A percentile compares a stretch with the other conserved stretches of the same genome.
Conservation (phyloP, 2,888 invertebrate genomes). For the Pheosia tremula region DNA sequence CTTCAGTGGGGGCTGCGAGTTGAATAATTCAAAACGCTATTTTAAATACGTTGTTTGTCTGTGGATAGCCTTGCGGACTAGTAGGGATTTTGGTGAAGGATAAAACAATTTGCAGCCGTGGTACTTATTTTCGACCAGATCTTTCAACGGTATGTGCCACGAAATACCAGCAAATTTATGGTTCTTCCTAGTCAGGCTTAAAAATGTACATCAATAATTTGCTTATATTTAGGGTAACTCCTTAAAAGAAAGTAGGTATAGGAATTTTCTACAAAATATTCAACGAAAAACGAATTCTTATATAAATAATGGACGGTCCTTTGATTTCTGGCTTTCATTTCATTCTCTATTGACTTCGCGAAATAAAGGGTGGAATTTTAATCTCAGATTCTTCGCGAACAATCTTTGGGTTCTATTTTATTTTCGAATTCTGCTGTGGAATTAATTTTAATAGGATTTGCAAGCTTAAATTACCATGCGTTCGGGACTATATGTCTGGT, state of each 20-base stretch:
- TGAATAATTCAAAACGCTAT: constrained; percentile 67
- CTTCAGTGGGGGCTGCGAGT: constrained; percentile 49
- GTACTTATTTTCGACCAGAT: neutral
- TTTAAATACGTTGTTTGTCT: constrained; percentile 54
- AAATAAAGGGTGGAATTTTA: constrained; percentile 70
- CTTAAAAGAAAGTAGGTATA: neutral
- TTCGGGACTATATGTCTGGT: too few species aligned
- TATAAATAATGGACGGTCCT: constrained; percentile 46
- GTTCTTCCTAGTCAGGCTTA: too few species aligned
- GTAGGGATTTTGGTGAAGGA: neutral
- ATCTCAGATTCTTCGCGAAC: constrained; percentile 54
- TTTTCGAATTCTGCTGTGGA: constrained; percentile 20
- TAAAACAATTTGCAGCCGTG: too few species aligned
- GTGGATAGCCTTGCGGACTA: constrained; percentile 31
- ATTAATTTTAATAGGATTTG: constrained; percentile 33
- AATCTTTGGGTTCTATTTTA: constrained; percentile 43
- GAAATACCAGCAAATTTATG: too few species aligned
- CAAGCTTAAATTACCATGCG: constrained; percentile 9
- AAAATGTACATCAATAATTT: neutral
- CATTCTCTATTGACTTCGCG: constrained; percentile 64
- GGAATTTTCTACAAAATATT: constrained; percentile 30
- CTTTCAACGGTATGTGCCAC: neutral
- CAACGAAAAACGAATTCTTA: constrained; percentile 44
- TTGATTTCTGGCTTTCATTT: constrained; percentile 65
- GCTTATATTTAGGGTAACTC: constrained; percentile 19